Evolutionary conservation across 2,113 vertebrate genomes (phyloP).

Genomic region (Peromyscus maniculatus): DNA sequence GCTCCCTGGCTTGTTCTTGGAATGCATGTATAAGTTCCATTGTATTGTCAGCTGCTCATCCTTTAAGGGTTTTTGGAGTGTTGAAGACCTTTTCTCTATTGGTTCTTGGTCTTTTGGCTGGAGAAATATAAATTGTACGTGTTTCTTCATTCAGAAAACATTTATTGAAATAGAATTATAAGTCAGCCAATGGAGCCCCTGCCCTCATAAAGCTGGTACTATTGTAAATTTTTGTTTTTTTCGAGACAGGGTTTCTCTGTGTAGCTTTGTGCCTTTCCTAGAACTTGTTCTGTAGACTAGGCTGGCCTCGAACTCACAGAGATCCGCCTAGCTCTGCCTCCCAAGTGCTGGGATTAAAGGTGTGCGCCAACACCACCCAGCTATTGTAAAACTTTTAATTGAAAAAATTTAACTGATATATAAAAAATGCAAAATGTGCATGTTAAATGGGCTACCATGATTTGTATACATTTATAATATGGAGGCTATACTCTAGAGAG

Average conservation of each 20-base stretch:
- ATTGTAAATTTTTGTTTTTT: background rate
- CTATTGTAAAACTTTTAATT: background rate
- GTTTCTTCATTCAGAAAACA: slow-evolving; percentile 32
- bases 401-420: background rate
- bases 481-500: background rate
- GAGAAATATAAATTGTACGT: slow-evolving; percentile 22
- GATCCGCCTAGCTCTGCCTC: no score
- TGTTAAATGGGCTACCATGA: background rate
- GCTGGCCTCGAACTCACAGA: no score
- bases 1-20: background rate
- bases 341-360: no score
- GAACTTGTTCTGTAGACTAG: no score
- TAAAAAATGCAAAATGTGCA: background rate
- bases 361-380: no score
- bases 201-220: background rate
- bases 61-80: background rate
- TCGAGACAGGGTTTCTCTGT: no score
- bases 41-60: background rate
- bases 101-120: slow-evolving; percentile 17
- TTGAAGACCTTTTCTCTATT: background rate
- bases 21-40: background rate
- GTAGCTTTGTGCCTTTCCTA: no score
- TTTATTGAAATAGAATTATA: background rate
- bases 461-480: background rate
- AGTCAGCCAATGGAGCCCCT: background rate